Evolutionary conservation across 2,113 vertebrate genomes (phyloP), one percentile per base, ranked within the genome.

Genomic region (Xyliphius kryptos): DNA sequence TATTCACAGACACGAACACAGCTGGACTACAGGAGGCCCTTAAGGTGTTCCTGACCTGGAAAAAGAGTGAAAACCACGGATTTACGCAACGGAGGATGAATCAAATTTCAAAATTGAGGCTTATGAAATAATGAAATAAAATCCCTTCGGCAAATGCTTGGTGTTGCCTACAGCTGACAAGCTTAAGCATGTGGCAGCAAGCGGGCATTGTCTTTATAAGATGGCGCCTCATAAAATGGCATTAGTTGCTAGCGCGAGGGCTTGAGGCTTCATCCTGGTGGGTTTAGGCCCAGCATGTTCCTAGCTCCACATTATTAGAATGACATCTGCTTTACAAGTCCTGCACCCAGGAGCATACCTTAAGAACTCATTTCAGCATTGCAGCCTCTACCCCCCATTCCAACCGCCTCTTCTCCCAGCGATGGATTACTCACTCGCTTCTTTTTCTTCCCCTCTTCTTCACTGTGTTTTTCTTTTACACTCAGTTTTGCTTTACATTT

Each of bases 271-370:
- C 89, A 91, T 92, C 90, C 89, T 77, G 73, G 84, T 79, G 82
- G 87, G 90, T 92, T 92, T 90, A 91, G 85, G 83, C 80, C 85
- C 83, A 87, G 85, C 82, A 82, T 88, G 86, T 90, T 90, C 87
- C 88, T 89, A 91, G 89, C 87, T 86, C 65, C 87, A 86, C 88
- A 89, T 92, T 96, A 94, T 95, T 97, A 93, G 91, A 96, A 91
- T 92, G 88, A 92, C 92, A 89, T 91, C 90, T 87, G 89, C 90
- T 90, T 90, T 90, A 89, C 84, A 86, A 88, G 86, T 86, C 85
- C 82, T 86, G 87, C 87, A 83, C 88, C 89, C 86, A 81, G 83
- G 88, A 90, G 89, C 85, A 87, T 90, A 86, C 84, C 85, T 81
- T 82, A 89, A 89, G 89, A 88, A 88, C 88, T 88, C 75, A 89